Percentiles rank a stretch among this genome's conserved stretches.
phyloP scores from a whole-genome alignment of 2,888 invertebrate genomes.

The Pristionchus maxplancki region DNA sequence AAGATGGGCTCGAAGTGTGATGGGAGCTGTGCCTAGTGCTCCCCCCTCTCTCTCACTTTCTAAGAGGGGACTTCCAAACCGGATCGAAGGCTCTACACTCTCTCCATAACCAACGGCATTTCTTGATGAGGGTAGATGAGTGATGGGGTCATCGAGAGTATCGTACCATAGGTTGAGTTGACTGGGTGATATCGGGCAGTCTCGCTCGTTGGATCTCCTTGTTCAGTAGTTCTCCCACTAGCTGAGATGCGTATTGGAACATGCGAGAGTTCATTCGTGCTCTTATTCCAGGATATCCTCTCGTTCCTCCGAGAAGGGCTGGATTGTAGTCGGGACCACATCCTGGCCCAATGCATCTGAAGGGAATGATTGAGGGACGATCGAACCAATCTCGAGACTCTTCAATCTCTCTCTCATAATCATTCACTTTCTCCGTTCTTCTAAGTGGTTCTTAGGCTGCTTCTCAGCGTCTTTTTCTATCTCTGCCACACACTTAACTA shows the following conservation, averaged over 20 bases:
- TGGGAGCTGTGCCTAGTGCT: not conserved
- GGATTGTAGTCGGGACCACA: conserved; percentile 68
- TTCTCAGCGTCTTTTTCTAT: not conserved
- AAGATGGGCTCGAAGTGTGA: not conserved
- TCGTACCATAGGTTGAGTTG: conserved; percentile 60
- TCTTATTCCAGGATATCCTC: conserved; percentile 72
- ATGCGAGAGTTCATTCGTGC: conserved; percentile 71
- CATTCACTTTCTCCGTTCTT: not conserved
- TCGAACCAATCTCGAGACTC: not conserved
- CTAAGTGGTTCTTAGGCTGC: conserved; percentile 17
- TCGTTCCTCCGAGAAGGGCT: conserved; percentile 62
- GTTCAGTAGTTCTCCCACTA: conserved; percentile 69
- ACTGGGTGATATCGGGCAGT: conserved; percentile 73
- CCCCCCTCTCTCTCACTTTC: conserved; percentile 22
- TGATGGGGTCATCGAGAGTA: not conserved
- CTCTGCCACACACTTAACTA: not conserved
- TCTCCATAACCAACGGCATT: not conserved
- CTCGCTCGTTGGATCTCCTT: conserved; percentile 70
- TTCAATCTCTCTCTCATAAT: not conserved
- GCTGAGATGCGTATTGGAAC: conserved; percentile 71
- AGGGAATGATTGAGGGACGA: not conserved
- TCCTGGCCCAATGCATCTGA: conserved; percentile 47
- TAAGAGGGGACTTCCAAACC: conserved; percentile 32
- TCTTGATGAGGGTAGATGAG: not conserved
- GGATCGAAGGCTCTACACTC: conserved; percentile 20